Percentiles rank a stretch among this genome's conserved stretches.
phyloP scores from a whole-genome alignment of 2,113 vertebrate genomes.

The Gallinago jamesoni region DNA sequence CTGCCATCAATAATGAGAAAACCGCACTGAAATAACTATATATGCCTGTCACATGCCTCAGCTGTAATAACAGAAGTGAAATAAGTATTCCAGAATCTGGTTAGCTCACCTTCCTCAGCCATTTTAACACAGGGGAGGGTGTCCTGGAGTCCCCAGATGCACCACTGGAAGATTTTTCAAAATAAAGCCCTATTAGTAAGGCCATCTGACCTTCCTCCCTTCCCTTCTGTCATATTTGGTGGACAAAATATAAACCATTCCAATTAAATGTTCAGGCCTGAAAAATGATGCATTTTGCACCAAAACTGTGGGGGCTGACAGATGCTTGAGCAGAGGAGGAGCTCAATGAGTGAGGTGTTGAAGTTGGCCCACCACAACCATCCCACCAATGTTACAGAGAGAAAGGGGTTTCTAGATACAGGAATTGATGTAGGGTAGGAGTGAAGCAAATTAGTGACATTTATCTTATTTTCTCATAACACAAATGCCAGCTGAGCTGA shows the following conservation, averaged over 20 bases:
- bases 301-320: background rate
- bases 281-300: background rate
- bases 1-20: background rate
- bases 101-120: background rate
- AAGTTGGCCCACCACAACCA: background rate
- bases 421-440: background rate
- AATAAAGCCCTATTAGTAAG: background rate
- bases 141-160: background rate
- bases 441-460: slow-evolving; percentile 19
- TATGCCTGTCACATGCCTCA: background rate
- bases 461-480: slow-evolving; percentile 26
- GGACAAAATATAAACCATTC: background rate
- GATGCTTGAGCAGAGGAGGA: background rate
- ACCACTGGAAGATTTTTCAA: background rate
- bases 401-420: background rate
- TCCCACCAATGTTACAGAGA: background rate
- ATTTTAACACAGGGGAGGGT: background rate
- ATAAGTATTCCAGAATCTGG: background rate
- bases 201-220: background rate
- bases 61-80: background rate
- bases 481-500: slow-evolving; percentile 25
- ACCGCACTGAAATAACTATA: background rate
- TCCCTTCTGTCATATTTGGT: background rate
- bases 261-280: background rate
- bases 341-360: background rate